Evolutionary conservation across 2,113 vertebrate genomes (phyloP).

Genomic region (Dicrurus megarhynchus): DNA sequence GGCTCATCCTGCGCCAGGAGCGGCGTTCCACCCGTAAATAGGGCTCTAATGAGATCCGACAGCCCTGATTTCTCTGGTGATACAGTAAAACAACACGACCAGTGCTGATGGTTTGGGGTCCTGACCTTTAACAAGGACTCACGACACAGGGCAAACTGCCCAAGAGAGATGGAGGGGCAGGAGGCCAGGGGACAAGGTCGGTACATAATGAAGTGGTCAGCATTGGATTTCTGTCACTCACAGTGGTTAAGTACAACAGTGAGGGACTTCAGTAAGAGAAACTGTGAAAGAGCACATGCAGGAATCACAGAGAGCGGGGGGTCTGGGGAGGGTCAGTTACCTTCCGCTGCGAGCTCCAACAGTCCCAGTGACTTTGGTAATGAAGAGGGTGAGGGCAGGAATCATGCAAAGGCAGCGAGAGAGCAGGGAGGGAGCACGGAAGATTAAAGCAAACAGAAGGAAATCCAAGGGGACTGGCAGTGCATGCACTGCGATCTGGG

Average conservation of each 20-base stretch:
- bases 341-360: neutral
- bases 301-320: conserved; percentile 24
- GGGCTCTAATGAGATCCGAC: conserved; percentile 69
- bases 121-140: conserved; percentile 83
- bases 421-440: neutral
- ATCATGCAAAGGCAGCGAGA: neutral
- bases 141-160: conserved; percentile 81
- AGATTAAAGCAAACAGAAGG: neutral
- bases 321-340: neutral
- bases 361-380: neutral
- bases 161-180: conserved; percentile 75
- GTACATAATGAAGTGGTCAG: conserved; percentile 91
- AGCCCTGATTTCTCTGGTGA: conserved; percentile 70
- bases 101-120: conserved; percentile 76
- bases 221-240: conserved; percentile 97
- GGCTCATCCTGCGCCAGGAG: conserved; percentile 17
- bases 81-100: conserved; percentile 68
- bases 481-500: neutral
- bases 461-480: neutral
- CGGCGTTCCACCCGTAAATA: conserved; percentile 10
- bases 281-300: conserved; percentile 44
- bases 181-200: conserved; percentile 79
- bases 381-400: conserved; percentile 63
- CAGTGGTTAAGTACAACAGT: conserved; percentile 55
- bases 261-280: conserved; percentile 47